Base-by-base conservation (phyloP, 2,888 invertebrate genomes). In the Hypomecis punctinalis region DNA sequence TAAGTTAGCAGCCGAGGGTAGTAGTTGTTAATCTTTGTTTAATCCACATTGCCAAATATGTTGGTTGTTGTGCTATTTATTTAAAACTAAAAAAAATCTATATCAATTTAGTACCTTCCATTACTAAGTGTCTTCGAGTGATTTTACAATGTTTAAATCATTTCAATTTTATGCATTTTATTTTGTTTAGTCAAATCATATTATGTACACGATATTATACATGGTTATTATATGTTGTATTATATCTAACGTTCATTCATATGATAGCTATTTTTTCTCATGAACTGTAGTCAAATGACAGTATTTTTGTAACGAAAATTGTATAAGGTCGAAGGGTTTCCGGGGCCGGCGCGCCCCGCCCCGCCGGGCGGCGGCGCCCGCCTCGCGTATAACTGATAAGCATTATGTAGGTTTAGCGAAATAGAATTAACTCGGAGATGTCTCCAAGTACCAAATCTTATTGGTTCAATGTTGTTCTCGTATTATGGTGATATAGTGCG, bases 201-300 rank as follows among this genome's bases (percentile, higher is more conserved):
- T 52, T 52, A 52, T 73, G 87, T 90, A 89, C 88, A 88, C 84
- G 85, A 89, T 89, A 91, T 88, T 91, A 90, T 88, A 88, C 84
- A 82, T 88, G 81, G 83, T 85, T 83, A 79, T 71, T 79, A 79
- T 88, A 80, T 84, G 86, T 90, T 90, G 83, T 89, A 87, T 85
- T 88, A 79, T 89, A 89, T 90, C 75, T 88, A 90, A 90, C 86
- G 87, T 90, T 92, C 87, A 85, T 88, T 88, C 81, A 84, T 88
- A 88, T 88, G 75, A 84, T 88, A 85, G 85, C 83, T 89, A 85
- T 90, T 88, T 81, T 91, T 89, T 91, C 88, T 91, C 89, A 90
- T 85, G 89, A 93, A 91, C 90, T 91, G 91, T 93, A 93, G 93
- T 93, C 93, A 93, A 93, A 93, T 93, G 91, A 91, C 93, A 93